A percentile compares a stretch with the other conserved stretches of the same genome.
phyloP scores from a whole-genome alignment of 2,888 invertebrate species.

The Euspilapteryx auroguttella region DNA sequence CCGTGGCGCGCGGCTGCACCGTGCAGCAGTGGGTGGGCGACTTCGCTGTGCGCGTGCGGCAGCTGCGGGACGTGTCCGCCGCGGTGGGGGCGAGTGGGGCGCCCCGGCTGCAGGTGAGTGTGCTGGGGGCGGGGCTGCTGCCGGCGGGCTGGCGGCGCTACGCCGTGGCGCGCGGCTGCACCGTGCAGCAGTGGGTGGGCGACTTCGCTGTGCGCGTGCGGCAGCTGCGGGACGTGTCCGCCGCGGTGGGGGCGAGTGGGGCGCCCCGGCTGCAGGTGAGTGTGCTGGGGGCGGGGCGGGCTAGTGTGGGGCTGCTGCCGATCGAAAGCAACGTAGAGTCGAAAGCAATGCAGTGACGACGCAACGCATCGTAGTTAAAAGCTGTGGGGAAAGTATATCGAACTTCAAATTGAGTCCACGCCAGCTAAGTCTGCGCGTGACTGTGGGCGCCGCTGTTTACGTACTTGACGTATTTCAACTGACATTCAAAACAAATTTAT shows the following conservation, averaged over 20 bases:
- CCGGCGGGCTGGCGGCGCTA: conserved; percentile 93
- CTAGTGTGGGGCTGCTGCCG: too few species aligned
- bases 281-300: too few species aligned
- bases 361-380: too few species aligned
- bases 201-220: conserved; percentile 94
- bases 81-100: conserved; percentile 86
- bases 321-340: too few species aligned
- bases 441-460: too few species aligned
- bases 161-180: conserved; percentile 91
- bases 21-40: conserved; percentile 98
- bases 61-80: conserved; percentile 78
- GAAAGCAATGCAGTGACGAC: too few species aligned
- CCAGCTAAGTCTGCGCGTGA: too few species aligned
- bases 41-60: conserved; percentile 91
- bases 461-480: too few species aligned
- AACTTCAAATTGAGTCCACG: too few species aligned
- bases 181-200: conserved; percentile 95
- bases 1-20: conserved; percentile 90
- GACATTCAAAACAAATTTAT: too few species aligned
- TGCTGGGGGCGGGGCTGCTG: conserved; percentile 93
- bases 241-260: conserved; percentile 81
- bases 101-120: conserved; percentile 89
- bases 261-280: conserved; percentile 89
- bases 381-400: too few species aligned
- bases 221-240: conserved; percentile 81